These are phyloP conservation scores for Dicrostonyx torquatus DNA, from an alignment of 2,797 vertebrate genomes.

Conservation along the genomic window DNA sequence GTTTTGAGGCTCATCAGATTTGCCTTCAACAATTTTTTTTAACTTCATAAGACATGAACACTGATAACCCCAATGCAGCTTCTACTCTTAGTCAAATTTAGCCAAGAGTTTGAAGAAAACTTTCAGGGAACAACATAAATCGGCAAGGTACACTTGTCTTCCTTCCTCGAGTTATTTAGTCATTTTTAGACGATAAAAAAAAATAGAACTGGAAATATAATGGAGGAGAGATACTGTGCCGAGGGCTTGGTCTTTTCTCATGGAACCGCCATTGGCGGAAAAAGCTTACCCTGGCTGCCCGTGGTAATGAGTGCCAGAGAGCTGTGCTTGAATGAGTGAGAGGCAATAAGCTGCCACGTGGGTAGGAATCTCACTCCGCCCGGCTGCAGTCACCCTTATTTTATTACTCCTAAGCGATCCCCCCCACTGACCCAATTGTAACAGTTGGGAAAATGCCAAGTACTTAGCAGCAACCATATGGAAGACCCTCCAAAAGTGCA, in stretches of 20 bases:
- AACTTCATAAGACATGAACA: neutral
- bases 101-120: constrained; percentile 5
- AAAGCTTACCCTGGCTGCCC: constrained; percentile 6
- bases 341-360: constrained; percentile 65
- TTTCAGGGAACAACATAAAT: constrained; percentile 43
- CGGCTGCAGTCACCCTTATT: constrained; percentile 76
- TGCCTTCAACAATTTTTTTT: neutral
- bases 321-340: constrained; percentile 33
- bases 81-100: constrained; percentile 8
- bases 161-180: neutral
- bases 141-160: neutral
- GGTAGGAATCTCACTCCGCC: constrained; percentile 47
- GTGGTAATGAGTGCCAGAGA: constrained; percentile 49
- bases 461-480: constrained; percentile 83
- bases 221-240: neutral
- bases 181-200: neutral
- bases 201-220: neutral
- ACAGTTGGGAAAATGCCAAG: constrained; percentile 82
- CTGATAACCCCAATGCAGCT: neutral
- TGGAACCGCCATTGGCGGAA: neutral
- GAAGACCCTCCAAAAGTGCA: constrained; percentile 79
- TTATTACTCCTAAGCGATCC: constrained; percentile 75
- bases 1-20: neutral
- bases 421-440: constrained; percentile 83
- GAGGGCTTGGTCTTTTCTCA: neutral